Evolutionary conservation across 1,140 invertebrate species (phyloP).

Genomic region (Spodoptera frugiperda): DNA sequence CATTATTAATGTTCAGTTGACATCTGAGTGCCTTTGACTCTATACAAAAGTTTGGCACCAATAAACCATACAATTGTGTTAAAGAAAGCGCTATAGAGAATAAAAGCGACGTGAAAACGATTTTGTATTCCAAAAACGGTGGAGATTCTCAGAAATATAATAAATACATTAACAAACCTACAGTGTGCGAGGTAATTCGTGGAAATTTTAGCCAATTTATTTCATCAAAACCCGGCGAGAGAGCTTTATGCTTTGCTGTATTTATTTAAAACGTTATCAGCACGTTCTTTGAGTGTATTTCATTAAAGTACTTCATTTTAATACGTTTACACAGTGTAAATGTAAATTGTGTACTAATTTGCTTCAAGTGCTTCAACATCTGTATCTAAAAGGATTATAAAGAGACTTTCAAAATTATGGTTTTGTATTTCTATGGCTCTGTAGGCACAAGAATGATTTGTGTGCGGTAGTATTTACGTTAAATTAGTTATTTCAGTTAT

Average conservation of each 20-base stretch:
- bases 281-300: not conserved
- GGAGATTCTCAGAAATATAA: constrained; percentile 9
- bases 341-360: too few relatives aligned
- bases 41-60: not conserved
- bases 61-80: not conserved
- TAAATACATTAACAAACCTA: not conserved
- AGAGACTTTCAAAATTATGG: constrained; percentile 7
- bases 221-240: not conserved
- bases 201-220: constrained; percentile 4
- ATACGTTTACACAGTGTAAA: too few relatives aligned
- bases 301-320: not conserved
- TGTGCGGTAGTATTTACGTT: constrained; percentile 30
- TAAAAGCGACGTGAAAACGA: not conserved
- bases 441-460: constrained; percentile 38
- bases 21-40: not conserved
- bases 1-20: not conserved
- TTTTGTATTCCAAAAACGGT: not conserved
- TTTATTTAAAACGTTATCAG: not conserved
- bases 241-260: not conserved
- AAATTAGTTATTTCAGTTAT: not conserved
- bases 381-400: not conserved
- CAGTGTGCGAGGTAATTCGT: not conserved
- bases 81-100: not conserved
- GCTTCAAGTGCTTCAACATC: not conserved
- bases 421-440: constrained; percentile 9